These are phyloP conservation scores for Panopea generosa DNA, from an alignment of 2,888 invertebrate genomes.

Conservation along the genomic window DNA sequence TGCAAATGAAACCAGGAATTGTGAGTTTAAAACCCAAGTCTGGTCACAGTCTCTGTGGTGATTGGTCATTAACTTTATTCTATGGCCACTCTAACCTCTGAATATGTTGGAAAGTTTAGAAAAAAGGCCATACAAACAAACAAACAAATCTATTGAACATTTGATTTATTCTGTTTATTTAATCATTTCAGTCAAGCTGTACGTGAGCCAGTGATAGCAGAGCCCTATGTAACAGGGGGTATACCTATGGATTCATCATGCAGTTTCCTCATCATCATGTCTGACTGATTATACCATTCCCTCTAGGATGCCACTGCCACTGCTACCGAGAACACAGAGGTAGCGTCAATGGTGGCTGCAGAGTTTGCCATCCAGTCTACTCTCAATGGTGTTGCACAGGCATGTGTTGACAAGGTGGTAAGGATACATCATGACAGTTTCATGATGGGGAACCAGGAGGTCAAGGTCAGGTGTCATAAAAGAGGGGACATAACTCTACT, in stretches of 20 bases:
- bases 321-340: conserved; percentile 88
- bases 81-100: too few species aligned
- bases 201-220: conserved; percentile 92
- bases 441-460: conserved; percentile 85
- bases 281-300: conserved; percentile 93
- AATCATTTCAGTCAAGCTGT: conserved; percentile 87
- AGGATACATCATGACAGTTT: conserved; percentile 93
- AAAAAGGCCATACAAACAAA: too few species aligned
- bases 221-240: conserved; percentile 92
- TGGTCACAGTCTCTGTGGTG: too few species aligned
- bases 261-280: conserved; percentile 93
- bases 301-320: conserved; percentile 92
- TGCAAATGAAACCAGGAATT: too few species aligned
- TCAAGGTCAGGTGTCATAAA: conserved; percentile 85
- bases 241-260: conserved; percentile 92
- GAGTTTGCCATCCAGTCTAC: conserved; percentile 91
- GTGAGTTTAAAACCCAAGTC: too few species aligned
- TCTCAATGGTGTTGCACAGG: conserved; percentile 93
- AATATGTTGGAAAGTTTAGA: too few species aligned
- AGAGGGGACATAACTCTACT: conserved; percentile 94
- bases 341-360: conserved; percentile 81
- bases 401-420: conserved; percentile 93
- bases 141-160: too few species aligned
- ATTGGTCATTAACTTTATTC: too few species aligned
- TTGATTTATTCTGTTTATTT: not conserved